These are phyloP conservation scores for Mirza zaza DNA, from an alignment of 2,113 vertebrate genomes.

Conservation along the genomic window DNA sequence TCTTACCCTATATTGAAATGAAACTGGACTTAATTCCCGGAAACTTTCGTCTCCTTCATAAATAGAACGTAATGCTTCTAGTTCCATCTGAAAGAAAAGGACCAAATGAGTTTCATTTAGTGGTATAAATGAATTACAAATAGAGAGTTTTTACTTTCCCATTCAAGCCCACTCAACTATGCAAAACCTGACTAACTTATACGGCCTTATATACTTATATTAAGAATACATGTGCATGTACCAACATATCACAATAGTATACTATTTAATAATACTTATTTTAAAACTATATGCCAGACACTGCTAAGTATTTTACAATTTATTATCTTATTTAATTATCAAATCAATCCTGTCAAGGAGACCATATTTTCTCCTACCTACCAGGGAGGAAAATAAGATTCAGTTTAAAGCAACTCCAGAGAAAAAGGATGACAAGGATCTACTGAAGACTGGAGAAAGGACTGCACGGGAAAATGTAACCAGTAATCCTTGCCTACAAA, in stretches of 20 bases:
- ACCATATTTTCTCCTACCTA: background rate
- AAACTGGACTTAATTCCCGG: slow-evolving; percentile 92
- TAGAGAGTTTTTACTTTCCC: background rate
- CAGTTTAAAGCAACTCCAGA: background rate
- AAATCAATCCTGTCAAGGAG: background rate
- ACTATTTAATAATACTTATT: background rate
- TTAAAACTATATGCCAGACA: background rate
- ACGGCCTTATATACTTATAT: background rate
- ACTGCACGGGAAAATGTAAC: background rate
- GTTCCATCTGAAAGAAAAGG: slow-evolving; percentile 91
- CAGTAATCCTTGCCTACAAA: background rate
- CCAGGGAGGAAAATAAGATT: background rate
- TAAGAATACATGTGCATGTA: too few relatives aligned
- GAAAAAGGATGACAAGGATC: background rate
- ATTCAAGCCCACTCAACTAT: background rate
- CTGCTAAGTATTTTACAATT: background rate
- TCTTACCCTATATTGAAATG: slow-evolving; percentile 96
- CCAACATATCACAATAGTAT: background rate
- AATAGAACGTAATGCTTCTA: slow-evolving; percentile 96
- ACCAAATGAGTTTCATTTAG: background rate
- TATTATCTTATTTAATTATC: background rate
- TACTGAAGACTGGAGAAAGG: background rate
- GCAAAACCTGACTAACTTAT: background rate
- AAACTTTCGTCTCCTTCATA: slow-evolving; percentile 97
- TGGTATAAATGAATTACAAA: background rate